Percentiles rank a stretch among this genome's conserved stretches.
Evolutionary conservation across 2,113 vertebrate genomes (phyloP).

Genomic region (Crotalus horridus): DNA sequence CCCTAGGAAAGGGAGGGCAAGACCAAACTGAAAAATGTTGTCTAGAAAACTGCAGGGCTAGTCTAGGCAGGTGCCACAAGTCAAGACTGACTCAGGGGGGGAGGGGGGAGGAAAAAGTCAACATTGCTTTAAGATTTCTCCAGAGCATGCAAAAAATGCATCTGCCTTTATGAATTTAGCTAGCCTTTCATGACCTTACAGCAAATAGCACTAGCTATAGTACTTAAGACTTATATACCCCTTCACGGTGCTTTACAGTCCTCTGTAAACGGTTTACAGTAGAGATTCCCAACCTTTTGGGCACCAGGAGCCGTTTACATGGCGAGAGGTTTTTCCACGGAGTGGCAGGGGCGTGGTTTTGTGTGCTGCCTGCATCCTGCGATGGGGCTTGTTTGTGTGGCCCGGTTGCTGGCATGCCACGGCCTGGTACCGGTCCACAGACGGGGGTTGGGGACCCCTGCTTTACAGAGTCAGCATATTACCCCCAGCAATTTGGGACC

Average conservation of each 20-base stretch:
- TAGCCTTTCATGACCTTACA: not conserved
- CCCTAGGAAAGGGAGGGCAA: not conserved
- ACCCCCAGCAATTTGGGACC: not conserved
- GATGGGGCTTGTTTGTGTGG: too few species aligned
- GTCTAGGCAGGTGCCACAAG: not conserved
- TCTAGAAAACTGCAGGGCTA: not conserved
- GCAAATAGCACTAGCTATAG: not conserved
- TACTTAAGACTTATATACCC: not conserved
- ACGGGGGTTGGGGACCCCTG: too few species aligned
- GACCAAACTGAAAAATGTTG: not conserved
- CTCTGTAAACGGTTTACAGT: not conserved
- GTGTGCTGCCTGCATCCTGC: too few species aligned
- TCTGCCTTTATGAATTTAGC: not conserved
- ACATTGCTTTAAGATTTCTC: not conserved
- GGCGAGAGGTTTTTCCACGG: too few species aligned
- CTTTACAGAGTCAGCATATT: not conserved
- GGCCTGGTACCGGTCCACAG: too few species aligned
- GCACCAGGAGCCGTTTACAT: too few species aligned
- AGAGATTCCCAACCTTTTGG: too few species aligned
- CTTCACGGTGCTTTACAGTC: not conserved
- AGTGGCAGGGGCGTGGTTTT: too few species aligned
- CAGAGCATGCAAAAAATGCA: not conserved
- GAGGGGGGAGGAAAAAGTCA: rapidly evolving
- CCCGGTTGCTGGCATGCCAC: too few species aligned
- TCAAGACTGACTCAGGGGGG: not conserved